Percentiles rank a stretch among this genome's conserved stretches.
Evolutionary conservation across 2,888 invertebrate species (phyloP).

Genomic region (Gisinianus flammeolus): DNA sequence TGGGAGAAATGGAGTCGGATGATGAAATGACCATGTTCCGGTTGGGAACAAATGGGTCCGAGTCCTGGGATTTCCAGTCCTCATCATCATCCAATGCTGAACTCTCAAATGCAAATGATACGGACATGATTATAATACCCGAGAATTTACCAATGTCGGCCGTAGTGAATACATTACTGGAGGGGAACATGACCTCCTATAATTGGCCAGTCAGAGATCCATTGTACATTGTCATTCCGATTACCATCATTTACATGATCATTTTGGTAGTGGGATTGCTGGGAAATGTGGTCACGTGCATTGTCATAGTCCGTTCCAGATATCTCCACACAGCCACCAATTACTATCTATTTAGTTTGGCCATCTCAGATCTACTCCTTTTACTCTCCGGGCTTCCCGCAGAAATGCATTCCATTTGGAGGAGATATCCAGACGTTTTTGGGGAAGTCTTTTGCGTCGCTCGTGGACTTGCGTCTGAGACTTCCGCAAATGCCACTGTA

Average conservation of each 20-base stretch:
- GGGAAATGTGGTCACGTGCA: slow-evolving; percentile 65
- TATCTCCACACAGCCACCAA: slow-evolving; percentile 66
- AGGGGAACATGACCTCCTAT: neutral
- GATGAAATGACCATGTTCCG: too few species aligned
- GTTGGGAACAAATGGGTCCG: neutral
- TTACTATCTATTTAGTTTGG: slow-evolving; percentile 64
- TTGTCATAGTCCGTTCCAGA: slow-evolving; percentile 64
- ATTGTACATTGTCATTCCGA: slow-evolving; percentile 58
- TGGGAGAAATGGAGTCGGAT: neutral
- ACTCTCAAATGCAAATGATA: slow-evolving; percentile 6
- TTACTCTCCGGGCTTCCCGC: slow-evolving; percentile 80
- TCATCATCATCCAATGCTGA: neutral
- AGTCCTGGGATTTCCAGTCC: neutral
- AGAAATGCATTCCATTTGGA: slow-evolving; percentile 65
- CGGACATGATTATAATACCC: neutral
- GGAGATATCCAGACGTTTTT: slow-evolving; percentile 59
- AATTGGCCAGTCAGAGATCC: slow-evolving; percentile 58
- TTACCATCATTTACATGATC: slow-evolving; percentile 62
- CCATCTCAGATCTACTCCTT: slow-evolving; percentile 77
- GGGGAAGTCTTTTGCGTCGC: slow-evolving; percentile 63
- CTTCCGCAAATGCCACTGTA: slow-evolving; percentile 65
- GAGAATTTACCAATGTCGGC: slow-evolving; percentile 13
- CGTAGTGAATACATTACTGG: neutral
- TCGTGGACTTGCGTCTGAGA: slow-evolving; percentile 66
- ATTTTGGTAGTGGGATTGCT: slow-evolving; percentile 64